phyloP scores from a whole-genome alignment of 2,888 invertebrate genomes.

The Phasia obesa region DNA sequence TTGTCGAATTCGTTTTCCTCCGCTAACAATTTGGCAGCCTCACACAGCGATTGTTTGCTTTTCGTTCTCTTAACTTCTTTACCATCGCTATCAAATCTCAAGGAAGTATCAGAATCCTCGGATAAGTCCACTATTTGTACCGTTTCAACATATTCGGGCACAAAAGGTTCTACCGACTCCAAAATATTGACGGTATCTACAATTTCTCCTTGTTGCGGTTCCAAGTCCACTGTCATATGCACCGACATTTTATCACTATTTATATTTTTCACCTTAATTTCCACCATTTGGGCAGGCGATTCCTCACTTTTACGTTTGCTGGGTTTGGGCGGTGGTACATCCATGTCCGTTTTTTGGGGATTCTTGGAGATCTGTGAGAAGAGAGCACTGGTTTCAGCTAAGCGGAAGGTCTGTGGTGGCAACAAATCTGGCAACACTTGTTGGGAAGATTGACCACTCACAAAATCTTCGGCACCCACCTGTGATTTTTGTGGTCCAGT shows the following conservation, averaged over 20 bases:
- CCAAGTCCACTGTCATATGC: slow-evolving; percentile 73
- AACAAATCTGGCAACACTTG: slow-evolving; percentile 83
- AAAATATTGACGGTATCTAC: slow-evolving; percentile 84
- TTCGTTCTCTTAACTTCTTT: slow-evolving; percentile 75
- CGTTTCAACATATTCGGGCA: slow-evolving; percentile 84
- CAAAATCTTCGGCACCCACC: slow-evolving; percentile 63
- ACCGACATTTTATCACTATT: slow-evolving; percentile 85
- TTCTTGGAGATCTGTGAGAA: slow-evolving; percentile 87
- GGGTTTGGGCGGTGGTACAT: slow-evolving; percentile 63
- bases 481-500: slow-evolving; percentile 51
- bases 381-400: slow-evolving; percentile 87
- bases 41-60: slow-evolving; percentile 76
- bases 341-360: slow-evolving; percentile 68
- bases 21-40: slow-evolving; percentile 68
- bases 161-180: slow-evolving; percentile 84
- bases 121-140: slow-evolving; percentile 85
- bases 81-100: slow-evolving; percentile 74
- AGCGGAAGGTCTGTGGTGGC: slow-evolving; percentile 86
- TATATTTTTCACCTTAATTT: slow-evolving; percentile 87
- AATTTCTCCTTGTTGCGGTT: slow-evolving; percentile 81
- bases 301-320: slow-evolving; percentile 77
- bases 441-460: slow-evolving; percentile 73
- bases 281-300: slow-evolving; percentile 85
- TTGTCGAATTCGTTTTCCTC: slow-evolving; percentile 68
- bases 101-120: slow-evolving; percentile 83